A percentile compares a stretch with the other conserved stretches of the same genome.
Conservation (phyloP, 2,888 invertebrate genomes). For the Melieria omissa region DNA sequence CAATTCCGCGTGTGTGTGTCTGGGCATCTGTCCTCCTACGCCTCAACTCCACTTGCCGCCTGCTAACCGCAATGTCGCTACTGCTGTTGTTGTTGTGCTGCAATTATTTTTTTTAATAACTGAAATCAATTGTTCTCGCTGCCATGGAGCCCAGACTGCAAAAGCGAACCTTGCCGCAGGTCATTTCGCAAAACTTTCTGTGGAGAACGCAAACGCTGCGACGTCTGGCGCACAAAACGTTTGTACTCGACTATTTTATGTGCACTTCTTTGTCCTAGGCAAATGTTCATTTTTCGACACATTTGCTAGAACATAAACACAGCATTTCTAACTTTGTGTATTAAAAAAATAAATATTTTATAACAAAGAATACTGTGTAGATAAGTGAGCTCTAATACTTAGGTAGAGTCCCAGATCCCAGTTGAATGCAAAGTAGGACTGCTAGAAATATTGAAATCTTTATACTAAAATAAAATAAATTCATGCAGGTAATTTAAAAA, state of each 20-base stretch:
- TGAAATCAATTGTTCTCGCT: conserved; percentile 52
- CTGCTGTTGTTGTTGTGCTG: conserved; percentile 15
- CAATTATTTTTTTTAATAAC: conserved; percentile 55
- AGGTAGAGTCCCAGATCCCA: no score
- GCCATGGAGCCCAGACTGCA: conserved; percentile 40
- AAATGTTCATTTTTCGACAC: no score
- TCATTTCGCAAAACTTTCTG: conserved; percentile 46
- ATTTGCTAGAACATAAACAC: no score
- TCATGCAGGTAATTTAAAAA: no score
- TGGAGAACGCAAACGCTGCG: conserved; percentile 54
- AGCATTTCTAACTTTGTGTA: no score
- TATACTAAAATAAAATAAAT: no score
- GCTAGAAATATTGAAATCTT: no score
- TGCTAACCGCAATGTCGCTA: neutral
- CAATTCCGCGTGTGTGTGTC: conserved; percentile 11
- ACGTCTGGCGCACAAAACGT: conserved; percentile 56
- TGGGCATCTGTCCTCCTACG: neutral
- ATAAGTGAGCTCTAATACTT: no score
- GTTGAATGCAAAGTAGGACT: no score
- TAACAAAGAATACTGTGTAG: no score
- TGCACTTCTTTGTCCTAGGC: no score
- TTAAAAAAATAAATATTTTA: no score
- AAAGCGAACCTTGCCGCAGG: conserved; percentile 47
- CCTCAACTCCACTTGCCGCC: neutral
- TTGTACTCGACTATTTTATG: conserved; percentile 44